Percentiles rank a stretch among this genome's conserved stretches.
Evolutionary conservation across 2,113 vertebrate genomes (phyloP).

Genomic region (Sturnira hondurensis): DNA sequence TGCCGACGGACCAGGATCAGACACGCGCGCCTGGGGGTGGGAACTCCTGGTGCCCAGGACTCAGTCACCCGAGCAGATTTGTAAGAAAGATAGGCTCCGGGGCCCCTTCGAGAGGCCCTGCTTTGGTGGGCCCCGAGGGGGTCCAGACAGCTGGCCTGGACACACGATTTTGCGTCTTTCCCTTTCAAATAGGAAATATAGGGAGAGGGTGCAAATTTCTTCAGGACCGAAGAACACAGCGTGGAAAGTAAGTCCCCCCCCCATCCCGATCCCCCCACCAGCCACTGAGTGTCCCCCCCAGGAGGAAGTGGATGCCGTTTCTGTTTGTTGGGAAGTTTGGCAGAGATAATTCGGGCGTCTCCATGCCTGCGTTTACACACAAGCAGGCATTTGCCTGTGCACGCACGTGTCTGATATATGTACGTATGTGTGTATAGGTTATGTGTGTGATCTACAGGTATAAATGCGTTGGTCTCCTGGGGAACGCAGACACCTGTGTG

Average conservation of each 20-base stretch:
- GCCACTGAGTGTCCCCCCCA: too few species aligned
- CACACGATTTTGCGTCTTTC: too few species aligned
- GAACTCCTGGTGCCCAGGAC: not conserved
- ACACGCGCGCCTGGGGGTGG: too few species aligned
- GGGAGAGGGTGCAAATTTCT: too few species aligned
- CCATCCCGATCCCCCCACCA: not conserved
- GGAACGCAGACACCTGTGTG: too few species aligned
- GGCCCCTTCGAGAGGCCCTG: too few species aligned
- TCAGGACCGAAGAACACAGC: not conserved
- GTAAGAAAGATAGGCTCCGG: not conserved
- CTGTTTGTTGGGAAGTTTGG: not conserved
- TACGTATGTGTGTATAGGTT: too few species aligned
- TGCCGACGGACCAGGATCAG: not conserved
- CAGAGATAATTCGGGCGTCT: not conserved
- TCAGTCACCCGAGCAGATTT: not conserved
- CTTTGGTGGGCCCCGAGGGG: too few species aligned
- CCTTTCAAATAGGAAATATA: too few species aligned
- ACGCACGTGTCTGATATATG: fast-evolving
- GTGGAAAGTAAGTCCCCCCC: not conserved
- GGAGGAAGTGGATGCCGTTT: not conserved
- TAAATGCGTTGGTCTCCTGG: not conserved
- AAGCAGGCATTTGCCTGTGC: too few species aligned
- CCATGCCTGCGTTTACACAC: not conserved
- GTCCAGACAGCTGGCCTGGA: too few species aligned
- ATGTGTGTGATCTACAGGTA: too few species aligned